A percentile compares a stretch with the other conserved stretches of the same genome.
These are phyloP conservation scores for Lasioglossum vierecki DNA, from an alignment of 2,888 invertebrate genomes.

Conservation along the genomic window DNA sequence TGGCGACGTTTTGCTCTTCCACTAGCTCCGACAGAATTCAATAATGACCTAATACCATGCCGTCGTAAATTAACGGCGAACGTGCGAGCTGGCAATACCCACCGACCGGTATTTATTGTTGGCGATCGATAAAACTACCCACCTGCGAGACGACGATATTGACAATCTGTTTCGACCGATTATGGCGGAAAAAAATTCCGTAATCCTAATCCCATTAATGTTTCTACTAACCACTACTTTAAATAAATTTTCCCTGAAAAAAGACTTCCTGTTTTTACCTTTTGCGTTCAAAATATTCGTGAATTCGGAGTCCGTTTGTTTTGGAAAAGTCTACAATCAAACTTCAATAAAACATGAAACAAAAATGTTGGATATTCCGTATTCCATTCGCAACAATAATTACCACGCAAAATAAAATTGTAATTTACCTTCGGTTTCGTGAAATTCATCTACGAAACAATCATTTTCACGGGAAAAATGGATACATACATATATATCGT, in stretches of 20 bases:
- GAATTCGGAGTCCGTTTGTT: no score
- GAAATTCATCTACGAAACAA: neutral
- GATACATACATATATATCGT: no score
- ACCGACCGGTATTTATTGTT: conserved; percentile 72
- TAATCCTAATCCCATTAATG: neutral
- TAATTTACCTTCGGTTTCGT: neutral
- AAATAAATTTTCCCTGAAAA: neutral
- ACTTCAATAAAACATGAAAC: neutral
- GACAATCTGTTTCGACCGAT: conserved; percentile 65
- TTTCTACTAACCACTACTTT: neutral
- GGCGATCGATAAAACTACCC: conserved; percentile 74
- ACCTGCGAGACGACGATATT: conserved; percentile 60
- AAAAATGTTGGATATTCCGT: neutral
- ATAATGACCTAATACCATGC: conserved; percentile 73
- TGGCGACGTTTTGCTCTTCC: conserved; percentile 38
- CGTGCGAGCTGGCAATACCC: conserved; percentile 71
- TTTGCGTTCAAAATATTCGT: no score
- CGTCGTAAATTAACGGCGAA: conserved; percentile 73
- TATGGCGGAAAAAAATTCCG: conserved; percentile 50
- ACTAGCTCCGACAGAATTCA: conserved; percentile 65
- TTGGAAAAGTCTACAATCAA: no score
- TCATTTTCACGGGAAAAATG: neutral
- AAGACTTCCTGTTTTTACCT: no score
- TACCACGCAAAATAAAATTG: neutral
- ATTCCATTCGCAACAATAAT: neutral